Evolutionary conservation across 2,113 vertebrate species (phyloP).

Genomic region (Nannospalax galili): DNA sequence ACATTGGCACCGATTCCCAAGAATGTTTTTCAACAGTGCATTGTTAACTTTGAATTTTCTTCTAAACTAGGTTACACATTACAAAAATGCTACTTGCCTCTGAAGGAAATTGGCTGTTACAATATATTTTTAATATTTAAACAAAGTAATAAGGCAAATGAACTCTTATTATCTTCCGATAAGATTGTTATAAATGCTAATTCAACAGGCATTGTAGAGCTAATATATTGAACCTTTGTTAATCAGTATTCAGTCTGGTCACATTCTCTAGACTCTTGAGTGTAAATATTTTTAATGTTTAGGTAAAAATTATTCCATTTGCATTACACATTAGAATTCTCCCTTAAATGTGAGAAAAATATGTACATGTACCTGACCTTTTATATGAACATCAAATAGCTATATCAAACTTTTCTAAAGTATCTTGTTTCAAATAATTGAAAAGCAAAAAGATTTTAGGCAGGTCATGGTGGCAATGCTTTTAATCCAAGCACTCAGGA

Average conservation of each 20-base stretch:
- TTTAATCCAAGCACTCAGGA: too few relatives aligned
- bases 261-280: not conserved
- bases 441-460: not conserved
- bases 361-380: not conserved
- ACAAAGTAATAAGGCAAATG: not conserved
- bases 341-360: not conserved
- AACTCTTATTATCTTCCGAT: not conserved
- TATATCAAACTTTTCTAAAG: not conserved
- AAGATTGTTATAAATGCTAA: not conserved
- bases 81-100: not conserved
- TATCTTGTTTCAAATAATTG: not conserved
- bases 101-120: not conserved
- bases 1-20: not conserved
- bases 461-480: too few relatives aligned
- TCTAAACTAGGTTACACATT: not conserved
- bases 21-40: not conserved
- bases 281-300: not conserved
- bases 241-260: not conserved
- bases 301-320: not conserved
- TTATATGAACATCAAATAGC: not conserved
- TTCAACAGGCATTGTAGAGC: not conserved
- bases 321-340: not conserved
- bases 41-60: not conserved
- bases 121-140: not conserved
- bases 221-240: not conserved